Conservation (phyloP, 1,140 invertebrate species). For the Asobara japonica region DNA sequence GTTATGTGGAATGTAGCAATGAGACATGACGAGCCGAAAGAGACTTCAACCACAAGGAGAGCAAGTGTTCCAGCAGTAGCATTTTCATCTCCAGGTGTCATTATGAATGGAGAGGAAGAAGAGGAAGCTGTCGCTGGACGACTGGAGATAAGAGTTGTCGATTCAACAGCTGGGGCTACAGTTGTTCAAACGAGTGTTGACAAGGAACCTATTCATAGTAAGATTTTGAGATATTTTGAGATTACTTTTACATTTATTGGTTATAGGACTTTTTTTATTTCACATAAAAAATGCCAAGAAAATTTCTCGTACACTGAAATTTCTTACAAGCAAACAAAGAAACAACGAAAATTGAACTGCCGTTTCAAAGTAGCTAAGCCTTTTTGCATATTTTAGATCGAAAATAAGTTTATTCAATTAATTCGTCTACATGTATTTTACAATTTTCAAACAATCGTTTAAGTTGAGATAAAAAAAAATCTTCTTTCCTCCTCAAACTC, state of each 20-base stretch:
- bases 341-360: too few relatives aligned
- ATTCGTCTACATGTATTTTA: too few relatives aligned
- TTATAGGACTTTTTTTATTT: too few relatives aligned
- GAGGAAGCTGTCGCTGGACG: conserved; percentile 77
- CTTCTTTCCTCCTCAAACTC: neutral
- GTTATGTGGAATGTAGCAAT: conserved; percentile 81
- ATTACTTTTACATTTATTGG: neutral
- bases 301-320: too few relatives aligned
- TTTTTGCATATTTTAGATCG: too few relatives aligned
- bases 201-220: conserved; percentile 62
- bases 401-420: too few relatives aligned
- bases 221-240: conserved; percentile 9
- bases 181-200: conserved; percentile 64
- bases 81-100: conserved; percentile 43
- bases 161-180: conserved; percentile 63
- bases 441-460: too few relatives aligned
- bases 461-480: neutral
- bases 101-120: conserved; percentile 59
- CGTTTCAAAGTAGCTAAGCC: too few relatives aligned
- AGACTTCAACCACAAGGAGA: conserved; percentile 44
- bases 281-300: too few relatives aligned
- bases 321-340: too few relatives aligned
- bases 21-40: conserved; percentile 53
- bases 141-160: conserved; percentile 82
- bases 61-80: conserved; percentile 57